Evolutionary conservation across 2,888 invertebrate species (phyloP).

Genomic region (Apamea sordens): DNA sequence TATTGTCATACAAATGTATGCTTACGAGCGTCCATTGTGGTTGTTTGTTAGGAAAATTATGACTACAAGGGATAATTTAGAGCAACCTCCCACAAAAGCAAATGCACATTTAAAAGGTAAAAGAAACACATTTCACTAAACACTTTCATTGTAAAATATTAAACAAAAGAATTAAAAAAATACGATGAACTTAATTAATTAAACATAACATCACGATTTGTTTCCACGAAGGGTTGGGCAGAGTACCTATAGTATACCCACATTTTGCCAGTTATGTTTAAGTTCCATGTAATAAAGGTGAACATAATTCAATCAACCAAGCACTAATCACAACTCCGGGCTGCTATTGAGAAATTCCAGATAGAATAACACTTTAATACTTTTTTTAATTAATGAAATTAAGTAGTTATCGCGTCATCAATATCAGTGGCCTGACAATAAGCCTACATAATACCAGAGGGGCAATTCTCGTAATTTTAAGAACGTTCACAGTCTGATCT

Average conservation of each 20-base stretch:
- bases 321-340: not conserved
- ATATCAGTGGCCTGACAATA: not conserved
- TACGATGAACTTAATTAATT: not conserved
- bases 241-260: no score
- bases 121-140: not conserved
- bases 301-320: not conserved
- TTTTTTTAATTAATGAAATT: not conserved
- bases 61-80: not conserved
- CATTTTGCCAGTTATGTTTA: not conserved
- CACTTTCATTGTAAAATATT: not conserved
- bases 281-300: not conserved
- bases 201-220: not conserved
- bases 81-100: not conserved
- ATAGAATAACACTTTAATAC: not conserved
- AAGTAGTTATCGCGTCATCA: not conserved
- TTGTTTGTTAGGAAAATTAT: not conserved
- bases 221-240: no score
- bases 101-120: not conserved
- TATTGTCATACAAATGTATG: constrained; percentile 18
- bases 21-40: not conserved
- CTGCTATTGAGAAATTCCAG: not conserved
- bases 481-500: no score
- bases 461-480: no score
- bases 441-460: not conserved
- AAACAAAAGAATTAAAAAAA: not conserved